Evolutionary conservation across 1,140 invertebrate species (phyloP), one percentile per base, ranked within the genome.

Genomic region (Leptoteleia sp.): DNA sequence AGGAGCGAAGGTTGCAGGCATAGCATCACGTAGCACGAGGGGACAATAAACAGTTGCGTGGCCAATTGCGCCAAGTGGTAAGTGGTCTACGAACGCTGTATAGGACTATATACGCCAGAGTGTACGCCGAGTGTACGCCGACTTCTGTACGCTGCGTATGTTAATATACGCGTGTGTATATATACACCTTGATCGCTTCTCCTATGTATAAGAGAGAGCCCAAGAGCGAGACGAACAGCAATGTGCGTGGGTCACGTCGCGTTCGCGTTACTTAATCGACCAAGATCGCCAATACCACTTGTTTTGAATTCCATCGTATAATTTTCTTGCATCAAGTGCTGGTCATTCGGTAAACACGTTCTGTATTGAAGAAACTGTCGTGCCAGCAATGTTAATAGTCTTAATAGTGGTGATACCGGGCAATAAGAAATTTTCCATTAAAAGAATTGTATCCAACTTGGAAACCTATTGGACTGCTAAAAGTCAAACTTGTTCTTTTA

Each of bases 1-100:
- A 73, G 47, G 45, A 52, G 61, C 72, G 80, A 81, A 81, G 80
- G 80, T 84, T 84, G n/a, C n/a, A n/a, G n/a, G 84, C 87, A 88
- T 88, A 88, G 84, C 82, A 45, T 89, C 87, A 87, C 87, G 87
- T 89, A 86, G 42, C 48, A 70, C 73, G 78, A 84, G 85, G 88
- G 87, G 86, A 88, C 86, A 80, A 83, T 88, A 89, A 89, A 89
- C 86, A 89, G 85, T 89, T 87, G 85, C 83, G 78, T 79, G 75
- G 85, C 80, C 87, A 88, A 88, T 89, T 89, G 86, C 82, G 81
- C 82, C 84, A 87, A 88, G 85, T 88, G 83, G 83, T 82, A 81
- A 85, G 83, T 85, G 81, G 78, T 82, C 80, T 75, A 64, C 75
- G 73, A 45, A 45, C 22, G 29, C 37, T 65, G 40, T 57, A 55